Percentiles rank a stretch among this genome's conserved stretches.
phyloP scores from a whole-genome alignment of 1,140 invertebrate species.

The Drosophila chauvacae region DNA sequence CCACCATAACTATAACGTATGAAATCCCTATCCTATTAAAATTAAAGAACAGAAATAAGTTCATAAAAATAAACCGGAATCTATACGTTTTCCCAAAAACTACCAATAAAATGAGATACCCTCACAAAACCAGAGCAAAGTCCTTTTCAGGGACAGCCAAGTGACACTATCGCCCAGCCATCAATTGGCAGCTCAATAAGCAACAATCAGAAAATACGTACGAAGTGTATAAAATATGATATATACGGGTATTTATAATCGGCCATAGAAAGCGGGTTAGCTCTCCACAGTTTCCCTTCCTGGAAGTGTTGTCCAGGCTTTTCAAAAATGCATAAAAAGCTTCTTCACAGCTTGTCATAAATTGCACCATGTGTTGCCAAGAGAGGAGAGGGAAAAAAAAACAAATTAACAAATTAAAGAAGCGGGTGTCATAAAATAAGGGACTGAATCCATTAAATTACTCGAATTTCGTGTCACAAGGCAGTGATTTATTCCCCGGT shows the following conservation, averaged over 20 bases:
- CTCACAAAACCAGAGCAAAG: background rate
- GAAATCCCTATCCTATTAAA: background rate
- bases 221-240: conserved; percentile 14
- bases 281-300: conserved; percentile 55
- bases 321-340: conserved; percentile 67
- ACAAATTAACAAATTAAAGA: conserved; percentile 83
- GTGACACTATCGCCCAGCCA: conserved; percentile 19
- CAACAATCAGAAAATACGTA: conserved; percentile 31
- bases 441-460: conserved; percentile 50
- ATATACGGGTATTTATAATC: conserved; percentile 39
- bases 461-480: conserved; percentile 79
- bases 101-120: no score
- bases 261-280: conserved; percentile 28
- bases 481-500: conserved; percentile 69
- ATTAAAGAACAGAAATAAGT: background rate
- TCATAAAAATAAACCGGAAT: background rate
- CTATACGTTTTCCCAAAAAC: fast-evolving
- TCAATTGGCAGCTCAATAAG: conserved; percentile 53
- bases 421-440: conserved; percentile 76
- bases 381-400: conserved; percentile 24
- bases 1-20: background rate
- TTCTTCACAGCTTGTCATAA: conserved; percentile 59
- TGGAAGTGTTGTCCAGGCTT: conserved; percentile 47
- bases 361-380: conserved; percentile 67
- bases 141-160: conserved; percentile 25